Percentiles rank a stretch among this genome's conserved stretches.
phyloP scores from a whole-genome alignment of 2,797 vertebrate species.

The Allobates femoralis region DNA sequence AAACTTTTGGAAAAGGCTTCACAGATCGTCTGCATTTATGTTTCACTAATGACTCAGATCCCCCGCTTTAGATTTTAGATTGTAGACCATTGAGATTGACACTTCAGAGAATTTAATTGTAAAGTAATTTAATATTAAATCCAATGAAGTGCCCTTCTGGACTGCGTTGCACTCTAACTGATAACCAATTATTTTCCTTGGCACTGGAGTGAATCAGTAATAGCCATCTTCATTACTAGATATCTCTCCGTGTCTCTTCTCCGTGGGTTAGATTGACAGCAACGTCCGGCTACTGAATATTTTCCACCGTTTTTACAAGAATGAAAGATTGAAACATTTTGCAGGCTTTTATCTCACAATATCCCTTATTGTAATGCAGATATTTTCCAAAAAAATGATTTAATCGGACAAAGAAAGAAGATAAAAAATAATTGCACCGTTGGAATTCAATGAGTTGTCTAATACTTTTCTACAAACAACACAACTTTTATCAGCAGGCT shows the following conservation, averaged over 20 bases:
- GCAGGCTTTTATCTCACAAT: background rate
- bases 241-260: constrained; percentile 8
- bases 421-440: background rate
- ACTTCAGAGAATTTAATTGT: constrained; percentile 53
- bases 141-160: constrained; percentile 43
- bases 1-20: constrained; percentile 39
- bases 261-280: constrained; percentile 38
- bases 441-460: background rate
- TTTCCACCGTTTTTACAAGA: background rate
- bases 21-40: constrained; percentile 27
- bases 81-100: constrained; percentile 41
- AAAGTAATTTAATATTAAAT: constrained; percentile 57
- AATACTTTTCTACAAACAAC: background rate
- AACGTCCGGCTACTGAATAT: constrained; percentile 16
- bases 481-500: background rate
- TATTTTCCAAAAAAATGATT: background rate
- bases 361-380: background rate
- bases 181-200: constrained; percentile 57
- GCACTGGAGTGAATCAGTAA: constrained; percentile 47
- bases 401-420: background rate
- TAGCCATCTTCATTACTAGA: constrained; percentile 51
- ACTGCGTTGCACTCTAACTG: constrained; percentile 35
- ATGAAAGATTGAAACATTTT: background rate
- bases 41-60: constrained; percentile 47
- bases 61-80: constrained; percentile 40